Evolutionary conservation across 2,888 invertebrate species (phyloP).

Genomic region (Idaea dimidiata): DNA sequence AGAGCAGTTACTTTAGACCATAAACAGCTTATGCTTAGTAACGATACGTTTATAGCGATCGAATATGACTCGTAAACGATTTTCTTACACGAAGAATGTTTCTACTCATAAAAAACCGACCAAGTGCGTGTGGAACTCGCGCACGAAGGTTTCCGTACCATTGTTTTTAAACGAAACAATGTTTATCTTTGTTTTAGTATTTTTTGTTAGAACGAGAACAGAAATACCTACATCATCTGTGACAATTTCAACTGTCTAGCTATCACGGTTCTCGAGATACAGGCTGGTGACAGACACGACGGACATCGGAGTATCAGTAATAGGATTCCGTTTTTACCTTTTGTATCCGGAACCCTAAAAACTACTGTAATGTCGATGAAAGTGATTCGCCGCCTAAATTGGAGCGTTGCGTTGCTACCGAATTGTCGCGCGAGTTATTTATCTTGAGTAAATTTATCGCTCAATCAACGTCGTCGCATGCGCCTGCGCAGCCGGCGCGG

Average conservation of each 20-base stretch:
- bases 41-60: conserved; percentile 6
- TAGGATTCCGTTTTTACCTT: too few relatives aligned
- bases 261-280: too few relatives aligned
- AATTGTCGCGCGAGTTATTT: conserved; percentile 76
- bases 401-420: conserved; percentile 60
- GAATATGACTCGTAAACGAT: background rate
- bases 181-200: too few relatives aligned
- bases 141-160: too few relatives aligned
- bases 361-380: background rate
- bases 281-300: too few relatives aligned
- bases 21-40: conserved; percentile 26
- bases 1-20: conserved; percentile 2
- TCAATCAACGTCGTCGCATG: conserved; percentile 67
- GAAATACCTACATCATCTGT: too few relatives aligned
- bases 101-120: background rate
- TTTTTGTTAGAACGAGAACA: too few relatives aligned
- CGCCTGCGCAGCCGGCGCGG: conserved; percentile 57
- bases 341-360: too few relatives aligned
- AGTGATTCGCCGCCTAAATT: conserved; percentile 31
- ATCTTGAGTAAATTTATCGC: conserved; percentile 76
- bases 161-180: too few relatives aligned
- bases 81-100: background rate
- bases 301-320: too few relatives aligned
- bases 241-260: too few relatives aligned
- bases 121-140: too few relatives aligned